Evolutionary conservation across 2,113 vertebrate genomes (phyloP).

Genomic region (Poeciliopsis occidentalis): DNA sequence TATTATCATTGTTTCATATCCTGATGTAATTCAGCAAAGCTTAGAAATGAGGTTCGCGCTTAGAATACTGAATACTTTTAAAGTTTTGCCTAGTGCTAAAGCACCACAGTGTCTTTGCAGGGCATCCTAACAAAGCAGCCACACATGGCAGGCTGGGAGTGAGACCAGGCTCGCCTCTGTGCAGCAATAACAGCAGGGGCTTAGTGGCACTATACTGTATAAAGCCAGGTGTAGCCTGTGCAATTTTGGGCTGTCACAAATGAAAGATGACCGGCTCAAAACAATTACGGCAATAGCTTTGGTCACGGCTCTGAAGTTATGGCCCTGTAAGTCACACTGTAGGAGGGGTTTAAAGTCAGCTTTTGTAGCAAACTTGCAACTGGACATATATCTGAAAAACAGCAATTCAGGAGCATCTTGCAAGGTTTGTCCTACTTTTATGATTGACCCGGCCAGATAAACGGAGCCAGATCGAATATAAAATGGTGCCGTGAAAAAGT

Average conservation of each 20-base stretch:
- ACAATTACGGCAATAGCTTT: slow-evolving; percentile 1
- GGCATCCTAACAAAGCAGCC: not conserved
- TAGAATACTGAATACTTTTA: not conserved
- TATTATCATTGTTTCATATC: not conserved
- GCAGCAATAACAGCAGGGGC: slow-evolving; percentile 3
- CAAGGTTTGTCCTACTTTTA: not conserved
- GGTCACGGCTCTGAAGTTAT: slow-evolving; percentile 3
- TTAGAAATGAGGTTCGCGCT: not conserved
- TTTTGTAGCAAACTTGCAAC: not conserved
- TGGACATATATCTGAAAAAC: not conserved
- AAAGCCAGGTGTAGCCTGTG: not conserved
- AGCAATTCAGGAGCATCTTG: not conserved
- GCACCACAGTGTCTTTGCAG: not conserved
- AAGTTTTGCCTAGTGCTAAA: not conserved
- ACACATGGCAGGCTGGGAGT: not conserved
- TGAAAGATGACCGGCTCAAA: not conserved
- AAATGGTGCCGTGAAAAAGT: not conserved
- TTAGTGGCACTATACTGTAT: not conserved
- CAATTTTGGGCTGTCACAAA: not conserved
- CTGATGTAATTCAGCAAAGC: not conserved
- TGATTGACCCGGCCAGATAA: not conserved
- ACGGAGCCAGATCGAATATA: not conserved
- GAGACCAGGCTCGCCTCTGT: not conserved
- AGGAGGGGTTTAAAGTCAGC: not conserved
- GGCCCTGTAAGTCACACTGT: not conserved